Base-by-base conservation (phyloP, 2,113 vertebrate genomes). In the Sitta europaea region DNA sequence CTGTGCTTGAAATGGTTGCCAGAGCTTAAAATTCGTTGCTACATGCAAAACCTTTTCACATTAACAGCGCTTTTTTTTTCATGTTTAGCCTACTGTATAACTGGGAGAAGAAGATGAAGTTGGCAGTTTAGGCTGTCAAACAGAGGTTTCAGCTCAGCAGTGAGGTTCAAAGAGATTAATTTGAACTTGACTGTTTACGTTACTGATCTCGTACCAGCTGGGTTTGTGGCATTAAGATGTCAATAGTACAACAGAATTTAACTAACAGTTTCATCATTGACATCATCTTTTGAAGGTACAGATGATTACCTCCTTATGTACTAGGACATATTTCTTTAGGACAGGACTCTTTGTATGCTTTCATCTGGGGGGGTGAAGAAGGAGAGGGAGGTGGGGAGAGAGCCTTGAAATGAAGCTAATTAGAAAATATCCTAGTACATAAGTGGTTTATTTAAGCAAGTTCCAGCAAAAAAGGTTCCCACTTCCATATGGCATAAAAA, bases 211-310 rank as follows among this genome's bases (percentile, higher is more conserved):
- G 0, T 88, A 95, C 86, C 88, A 95, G 95, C 90, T 90, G 94
- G 85, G 92, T 94, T 77, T 90, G 84, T 89, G 88, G 86, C 78
- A 92, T 93, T 92, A 91, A 94, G 95, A 97, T 95, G 96, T 97
- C 97, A 97, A 97, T 97, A 97, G 88, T 93, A 97, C 95, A 96
- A 93, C 96, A 91, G 95, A 96, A 96, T 95, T 96, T 96, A 97
- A 94, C 95, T 94, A 96, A 96, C 94, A 94, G 92, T 96, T 97
- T 97, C 95, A 97, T 96, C 95, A 95, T 3, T 95, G 96, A 97
- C 95, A 97, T 92, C 84, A 91, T 90, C 96, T 95, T 94, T 94
- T 95, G 96, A 97, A 94, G 92, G 94, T 96, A 97, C 89, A 97
- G 96, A 97, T 95, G 97, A 97, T 97, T 97, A 91, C 94, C 86